Base-by-base conservation (phyloP, 35 echinoderm and acorn worm genomes). In the Anneissia japonica region DNA sequence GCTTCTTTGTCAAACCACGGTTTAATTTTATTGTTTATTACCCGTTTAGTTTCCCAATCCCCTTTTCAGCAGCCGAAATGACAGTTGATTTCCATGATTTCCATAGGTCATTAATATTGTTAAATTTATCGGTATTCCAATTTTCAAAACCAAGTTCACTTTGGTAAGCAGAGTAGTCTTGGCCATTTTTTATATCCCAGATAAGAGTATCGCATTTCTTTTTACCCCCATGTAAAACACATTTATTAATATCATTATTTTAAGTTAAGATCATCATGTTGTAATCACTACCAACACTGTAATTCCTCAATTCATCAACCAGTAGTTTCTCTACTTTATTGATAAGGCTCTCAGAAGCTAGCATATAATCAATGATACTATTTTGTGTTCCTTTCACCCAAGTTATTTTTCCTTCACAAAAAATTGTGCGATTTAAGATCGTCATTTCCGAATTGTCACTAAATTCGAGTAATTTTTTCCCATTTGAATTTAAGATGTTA, bases 1-100 rank as follows among this genome's bases (percentile, higher is more conserved):
- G 30, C 30, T 81, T 81, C 79, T 81, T 81, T 81, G 40, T 81
- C 79, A 81, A 81, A 81, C 36, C 79, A 81, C 13, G 79, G 79
- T 40, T 40, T 81, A 19, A 4, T 4, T 19, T 36, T 37, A 81
- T 39, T 81, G 9, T 39, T 39, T 4, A 81, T 81, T 7, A 35
- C 38, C 40, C 38, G 38, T 26, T n/a, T n/a, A n/a, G n/a, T n/a
- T 81, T 81, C 10, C 79, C 79, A 14, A 81, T 81, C 23, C n/a
- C 1, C 17, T 81, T 39, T 23, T 16, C 5, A 0, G 35, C 35
- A 37, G 79, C 36, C 0, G 32, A 30, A 40, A 39, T 40, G 30
- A 40, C 12, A 81, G 9, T 81, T 30, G 3, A 30, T 40, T 38
- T 30, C 79, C 79, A 81, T 30, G 35, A 19, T 30, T 81, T 32